Evolutionary conservation across 2,113 vertebrate species (phyloP).

Genomic region (Zosterops hypoxanthus): DNA sequence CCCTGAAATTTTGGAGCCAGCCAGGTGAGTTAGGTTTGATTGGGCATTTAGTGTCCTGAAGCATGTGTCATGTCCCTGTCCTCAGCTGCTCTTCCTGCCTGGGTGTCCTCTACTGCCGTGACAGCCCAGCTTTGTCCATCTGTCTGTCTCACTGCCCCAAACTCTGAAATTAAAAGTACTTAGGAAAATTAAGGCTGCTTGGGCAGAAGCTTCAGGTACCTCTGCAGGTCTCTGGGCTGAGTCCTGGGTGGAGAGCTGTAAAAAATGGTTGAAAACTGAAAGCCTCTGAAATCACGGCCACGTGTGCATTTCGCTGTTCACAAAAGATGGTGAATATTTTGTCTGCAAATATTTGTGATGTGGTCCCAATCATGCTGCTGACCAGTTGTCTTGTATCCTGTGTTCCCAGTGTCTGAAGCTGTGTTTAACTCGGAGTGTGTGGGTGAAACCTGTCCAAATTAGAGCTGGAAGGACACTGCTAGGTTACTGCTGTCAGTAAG

Average conservation of each 20-base stretch:
- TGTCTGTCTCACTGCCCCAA: background rate
- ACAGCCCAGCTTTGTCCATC: background rate
- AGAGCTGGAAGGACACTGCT: background rate
- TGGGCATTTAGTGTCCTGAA: background rate
- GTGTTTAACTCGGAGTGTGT: background rate
- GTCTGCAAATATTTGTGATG: background rate
- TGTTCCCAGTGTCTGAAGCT: fast-evolving
- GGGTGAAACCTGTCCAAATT: background rate
- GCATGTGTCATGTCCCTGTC: fast-evolving
- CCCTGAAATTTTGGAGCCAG: background rate
- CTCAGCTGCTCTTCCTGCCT: background rate
- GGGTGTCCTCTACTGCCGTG: background rate
- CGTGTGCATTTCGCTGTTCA: fast-evolving
- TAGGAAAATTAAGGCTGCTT: background rate
- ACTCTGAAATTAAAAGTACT: background rate
- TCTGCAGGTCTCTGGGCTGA: background rate
- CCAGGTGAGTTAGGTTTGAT: background rate
- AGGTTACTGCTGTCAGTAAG: background rate
- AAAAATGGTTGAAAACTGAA: background rate
- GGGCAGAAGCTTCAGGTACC: background rate
- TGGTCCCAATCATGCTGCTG: background rate
- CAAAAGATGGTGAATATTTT: background rate
- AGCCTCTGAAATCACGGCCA: fast-evolving
- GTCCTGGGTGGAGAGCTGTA: background rate
- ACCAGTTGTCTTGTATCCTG: background rate